phyloP scores from a whole-genome alignment of 2,888 invertebrate genomes.

The Lasioglossum villosulum region DNA sequence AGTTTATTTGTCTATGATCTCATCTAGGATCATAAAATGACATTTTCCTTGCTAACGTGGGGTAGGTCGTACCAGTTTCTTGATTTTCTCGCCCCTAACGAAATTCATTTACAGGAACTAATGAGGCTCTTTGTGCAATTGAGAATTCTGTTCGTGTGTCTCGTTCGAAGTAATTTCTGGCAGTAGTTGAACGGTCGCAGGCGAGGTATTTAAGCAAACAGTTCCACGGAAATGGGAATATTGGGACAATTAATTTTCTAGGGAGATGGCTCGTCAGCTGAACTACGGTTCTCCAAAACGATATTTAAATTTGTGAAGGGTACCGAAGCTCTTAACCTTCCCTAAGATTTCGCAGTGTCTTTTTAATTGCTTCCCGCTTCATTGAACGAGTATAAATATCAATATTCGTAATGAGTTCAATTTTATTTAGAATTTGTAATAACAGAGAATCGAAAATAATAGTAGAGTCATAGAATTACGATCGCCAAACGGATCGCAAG shows the following conservation, averaged over 20 bases:
- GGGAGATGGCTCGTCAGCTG: neutral
- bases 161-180: neutral
- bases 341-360: neutral
- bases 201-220: neutral
- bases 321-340: neutral
- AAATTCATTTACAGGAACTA: neutral
- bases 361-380: neutral
- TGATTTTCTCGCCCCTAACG: neutral
- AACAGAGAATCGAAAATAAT: too few relatives aligned
- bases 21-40: neutral
- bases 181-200: neutral
- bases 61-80: neutral
- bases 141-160: neutral
- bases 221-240: neutral
- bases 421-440: too few relatives aligned
- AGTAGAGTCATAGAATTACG: too few relatives aligned
- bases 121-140: neutral
- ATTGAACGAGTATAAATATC: neutral
- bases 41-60: neutral
- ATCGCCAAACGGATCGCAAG: too few relatives aligned
- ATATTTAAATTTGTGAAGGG: neutral
- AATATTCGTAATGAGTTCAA: neutral
- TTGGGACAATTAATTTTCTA: conserved; percentile 3
- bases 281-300: neutral
- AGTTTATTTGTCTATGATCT: too few relatives aligned